A percentile compares a stretch with the other conserved stretches of the same genome.
Conservation (phyloP, 1,140 invertebrate species). For the Aphis craccivora region DNA sequence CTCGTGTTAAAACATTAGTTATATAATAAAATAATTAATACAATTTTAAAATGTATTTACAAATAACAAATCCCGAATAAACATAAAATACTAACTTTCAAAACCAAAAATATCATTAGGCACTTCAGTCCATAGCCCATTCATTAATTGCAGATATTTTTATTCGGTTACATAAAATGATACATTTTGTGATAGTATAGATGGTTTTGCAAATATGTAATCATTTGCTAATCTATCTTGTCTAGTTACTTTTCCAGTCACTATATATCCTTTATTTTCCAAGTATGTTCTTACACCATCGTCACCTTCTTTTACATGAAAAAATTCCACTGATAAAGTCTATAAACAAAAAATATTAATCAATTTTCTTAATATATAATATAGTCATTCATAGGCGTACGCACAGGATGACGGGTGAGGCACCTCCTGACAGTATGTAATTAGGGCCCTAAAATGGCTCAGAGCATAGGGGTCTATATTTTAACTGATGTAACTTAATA, state of each 20-base stretch:
- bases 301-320: conserved; percentile 58
- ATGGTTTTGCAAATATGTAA: conserved; percentile 58
- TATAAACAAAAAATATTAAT: conserved; percentile 31
- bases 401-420: too few species aligned
- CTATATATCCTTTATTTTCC: conserved; percentile 58
- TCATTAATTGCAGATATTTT: neutral
- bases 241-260: conserved; percentile 56
- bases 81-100: neutral
- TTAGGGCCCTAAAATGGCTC: too few species aligned
- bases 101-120: neutral
- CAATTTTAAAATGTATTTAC: neutral
- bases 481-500: too few species aligned
- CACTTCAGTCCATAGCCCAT: neutral
- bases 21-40: neutral
- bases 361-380: too few species aligned
- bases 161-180: conserved; percentile 39
- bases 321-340: conserved; percentile 58
- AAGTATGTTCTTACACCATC: conserved; percentile 50
- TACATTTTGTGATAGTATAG: conserved; percentile 33
- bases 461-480: too few species aligned
- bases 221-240: conserved; percentile 56
- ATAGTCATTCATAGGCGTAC: too few species aligned
- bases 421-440: too few species aligned
- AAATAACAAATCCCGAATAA: neutral
- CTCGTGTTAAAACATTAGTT: neutral